These are phyloP conservation scores for Pteruthius melanotis DNA, from an alignment of 2,113 vertebrate species.

Conservation along the genomic window DNA sequence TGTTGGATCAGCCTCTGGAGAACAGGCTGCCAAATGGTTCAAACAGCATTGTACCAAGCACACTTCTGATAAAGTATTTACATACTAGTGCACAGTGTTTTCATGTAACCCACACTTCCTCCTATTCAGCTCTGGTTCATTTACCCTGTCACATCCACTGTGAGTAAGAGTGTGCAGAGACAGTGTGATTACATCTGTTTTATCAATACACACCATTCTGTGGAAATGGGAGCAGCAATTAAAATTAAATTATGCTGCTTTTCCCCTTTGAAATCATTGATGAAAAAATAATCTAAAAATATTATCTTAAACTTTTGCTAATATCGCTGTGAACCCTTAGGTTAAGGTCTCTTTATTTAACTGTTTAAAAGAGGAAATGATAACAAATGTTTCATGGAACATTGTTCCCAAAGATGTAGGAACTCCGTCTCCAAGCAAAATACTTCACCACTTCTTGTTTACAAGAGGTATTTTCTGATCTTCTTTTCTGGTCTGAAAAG, in stretches of 20 bases:
- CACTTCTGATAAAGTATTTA: conserved; percentile 18
- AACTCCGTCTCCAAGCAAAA: conserved; percentile 22
- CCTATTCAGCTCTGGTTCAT: conserved; percentile 21
- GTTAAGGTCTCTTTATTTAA: conserved; percentile 33
- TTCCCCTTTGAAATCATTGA: conserved; percentile 43
- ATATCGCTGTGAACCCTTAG: not conserved
- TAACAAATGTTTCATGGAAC: conserved; percentile 22
- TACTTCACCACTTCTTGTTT: conserved; percentile 23
- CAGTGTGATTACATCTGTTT: conserved; percentile 17
- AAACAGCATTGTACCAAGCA: not conserved
- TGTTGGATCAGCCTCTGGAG: not conserved
- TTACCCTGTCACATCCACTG: not conserved
- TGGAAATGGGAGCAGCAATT: not conserved
- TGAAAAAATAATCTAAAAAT: not conserved
- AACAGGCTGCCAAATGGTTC: not conserved
- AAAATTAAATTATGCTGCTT: conserved; percentile 25
- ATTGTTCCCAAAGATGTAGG: not conserved
- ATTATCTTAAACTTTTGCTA: conserved; percentile 56
- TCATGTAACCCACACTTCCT: conserved; percentile 1
- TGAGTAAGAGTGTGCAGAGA: not conserved
- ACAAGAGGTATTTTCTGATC: not conserved
- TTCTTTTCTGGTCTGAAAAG: not conserved
- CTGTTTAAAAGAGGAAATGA: conserved; percentile 49
- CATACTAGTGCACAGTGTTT: not conserved
- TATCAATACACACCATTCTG: not conserved